Evolutionary conservation across 2,888 invertebrate species (phyloP).

Genomic region (Micoletzkya japonica): DNA sequence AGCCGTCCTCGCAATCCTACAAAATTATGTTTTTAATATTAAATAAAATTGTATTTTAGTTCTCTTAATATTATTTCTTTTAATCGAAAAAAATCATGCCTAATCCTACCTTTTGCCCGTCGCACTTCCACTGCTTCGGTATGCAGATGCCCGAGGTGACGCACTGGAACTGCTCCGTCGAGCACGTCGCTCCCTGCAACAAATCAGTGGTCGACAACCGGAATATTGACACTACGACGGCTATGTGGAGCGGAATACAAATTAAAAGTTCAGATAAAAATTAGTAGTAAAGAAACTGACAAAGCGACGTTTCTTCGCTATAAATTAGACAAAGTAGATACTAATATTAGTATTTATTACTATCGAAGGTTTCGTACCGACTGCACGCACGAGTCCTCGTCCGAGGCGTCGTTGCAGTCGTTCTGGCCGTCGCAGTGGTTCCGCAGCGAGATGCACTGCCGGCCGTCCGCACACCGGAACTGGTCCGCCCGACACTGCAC

Average conservation of each 20-base stretch:
- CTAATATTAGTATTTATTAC: no score
- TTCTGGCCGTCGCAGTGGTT: conserved; percentile 89
- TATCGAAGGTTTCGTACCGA: neutral
- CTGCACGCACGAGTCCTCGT: conserved; percentile 69
- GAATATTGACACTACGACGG: neutral
- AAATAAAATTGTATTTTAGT: neutral
- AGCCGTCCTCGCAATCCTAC: conserved; percentile 90
- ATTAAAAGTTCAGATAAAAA: no score
- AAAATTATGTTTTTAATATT: neutral
- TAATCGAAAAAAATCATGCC: conserved; percentile 10
- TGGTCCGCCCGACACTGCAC: conserved; percentile 60
- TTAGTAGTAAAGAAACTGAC: no score
- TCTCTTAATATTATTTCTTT: neutral
- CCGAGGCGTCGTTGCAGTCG: conserved; percentile 79
- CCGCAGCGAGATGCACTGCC: conserved; percentile 86
- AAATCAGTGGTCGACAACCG: neutral
- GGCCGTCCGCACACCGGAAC: conserved; percentile 77
- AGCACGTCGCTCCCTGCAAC: conserved; percentile 49
- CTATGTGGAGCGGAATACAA: no score
- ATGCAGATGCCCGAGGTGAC: conserved; percentile 81
- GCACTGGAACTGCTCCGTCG: conserved; percentile 63
- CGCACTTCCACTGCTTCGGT: conserved; percentile 90
- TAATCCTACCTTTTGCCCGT: conserved; percentile 75
- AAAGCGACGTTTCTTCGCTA: no score
- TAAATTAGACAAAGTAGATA: no score